Conservation (phyloP, 2,888 invertebrate genomes). For the Andrena dorsata region DNA sequence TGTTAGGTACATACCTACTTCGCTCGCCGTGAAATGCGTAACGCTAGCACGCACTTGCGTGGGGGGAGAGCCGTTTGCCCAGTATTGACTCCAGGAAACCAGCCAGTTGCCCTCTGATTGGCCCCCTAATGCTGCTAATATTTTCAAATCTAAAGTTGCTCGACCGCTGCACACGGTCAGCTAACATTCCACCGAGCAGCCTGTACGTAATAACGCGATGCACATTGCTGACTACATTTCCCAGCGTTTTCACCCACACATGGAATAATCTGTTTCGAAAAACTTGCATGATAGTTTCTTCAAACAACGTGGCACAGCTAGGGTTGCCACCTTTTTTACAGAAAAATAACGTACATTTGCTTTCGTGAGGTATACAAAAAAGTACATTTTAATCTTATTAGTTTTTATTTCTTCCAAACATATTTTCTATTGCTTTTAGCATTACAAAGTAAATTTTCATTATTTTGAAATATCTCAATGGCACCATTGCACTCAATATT, state of each 20-base stretch:
- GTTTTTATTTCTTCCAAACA: too few species aligned
- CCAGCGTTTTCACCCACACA: neutral
- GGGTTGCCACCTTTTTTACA: too few species aligned
- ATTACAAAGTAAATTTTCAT: too few species aligned
- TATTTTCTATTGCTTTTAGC: too few species aligned
- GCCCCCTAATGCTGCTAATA: conserved; percentile 4
- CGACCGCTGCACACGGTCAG: neutral
- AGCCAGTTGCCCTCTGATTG: conserved; percentile 15
- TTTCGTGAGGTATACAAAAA: too few species aligned
- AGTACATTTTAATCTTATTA: too few species aligned
- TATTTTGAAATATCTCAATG: too few species aligned
- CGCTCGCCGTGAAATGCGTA: conserved; percentile 41
- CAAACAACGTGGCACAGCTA: too few species aligned
- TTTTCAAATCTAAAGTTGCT: conserved; percentile 13
- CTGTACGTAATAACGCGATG: neutral
- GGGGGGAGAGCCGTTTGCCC: conserved; percentile 16
- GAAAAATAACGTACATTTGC: too few species aligned
- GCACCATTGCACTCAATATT: too few species aligned
- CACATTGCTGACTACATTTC: neutral
- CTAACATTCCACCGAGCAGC: neutral
- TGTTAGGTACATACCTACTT: neutral
- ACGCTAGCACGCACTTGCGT: conserved; percentile 13
- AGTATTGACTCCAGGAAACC: conserved; percentile 37
- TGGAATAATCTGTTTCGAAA: conserved; percentile 1
- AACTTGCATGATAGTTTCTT: conserved; percentile 3